A percentile compares a stretch with the other conserved stretches of the same genome.
These are phyloP conservation scores for Nasonovia ribisnigri DNA, from an alignment of 2,888 invertebrate genomes.

Conservation along the genomic window DNA sequence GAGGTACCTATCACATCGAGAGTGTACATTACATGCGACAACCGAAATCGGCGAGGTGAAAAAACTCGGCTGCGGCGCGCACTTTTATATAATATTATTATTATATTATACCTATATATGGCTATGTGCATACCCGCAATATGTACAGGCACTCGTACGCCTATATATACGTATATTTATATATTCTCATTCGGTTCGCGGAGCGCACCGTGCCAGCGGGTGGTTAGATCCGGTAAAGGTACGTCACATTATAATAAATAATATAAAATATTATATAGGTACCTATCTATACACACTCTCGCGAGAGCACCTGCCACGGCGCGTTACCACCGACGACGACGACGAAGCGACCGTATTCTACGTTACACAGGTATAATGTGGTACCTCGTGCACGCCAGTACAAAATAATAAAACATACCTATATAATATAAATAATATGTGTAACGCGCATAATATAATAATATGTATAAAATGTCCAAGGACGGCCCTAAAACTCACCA, in stretches of 20 bases:
- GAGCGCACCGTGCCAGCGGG: slow-evolving; percentile 41
- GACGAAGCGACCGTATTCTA: neutral
- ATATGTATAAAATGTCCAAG: neutral
- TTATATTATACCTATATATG: neutral
- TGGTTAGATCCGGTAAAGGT: slow-evolving; percentile 58
- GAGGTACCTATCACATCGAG: too few relatives aligned
- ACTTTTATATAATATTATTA: neutral
- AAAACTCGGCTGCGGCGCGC: slow-evolving; percentile 25
- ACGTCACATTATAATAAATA: slow-evolving; percentile 11
- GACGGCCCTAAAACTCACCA: neutral
- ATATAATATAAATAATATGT: neutral
- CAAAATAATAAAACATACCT: neutral
- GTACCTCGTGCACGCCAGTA: neutral
- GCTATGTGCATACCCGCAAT: neutral
- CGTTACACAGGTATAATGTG: neutral
- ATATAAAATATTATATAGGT: slow-evolving; percentile 1
- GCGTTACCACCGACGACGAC: slow-evolving; percentile 31
- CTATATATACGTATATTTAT: neutral
- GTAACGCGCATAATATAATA: slow-evolving; percentile 3
- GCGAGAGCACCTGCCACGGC: slow-evolving; percentile 29
- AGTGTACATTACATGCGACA: neutral
- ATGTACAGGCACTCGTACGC: neutral
- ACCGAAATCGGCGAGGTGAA: slow-evolving; percentile 35
- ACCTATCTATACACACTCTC: neutral
- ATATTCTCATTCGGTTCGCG: slow-evolving; percentile 8